These are phyloP conservation scores for Elephas maximus DNA, from an alignment of 2,113 vertebrate genomes.

Conservation along the genomic window DNA sequence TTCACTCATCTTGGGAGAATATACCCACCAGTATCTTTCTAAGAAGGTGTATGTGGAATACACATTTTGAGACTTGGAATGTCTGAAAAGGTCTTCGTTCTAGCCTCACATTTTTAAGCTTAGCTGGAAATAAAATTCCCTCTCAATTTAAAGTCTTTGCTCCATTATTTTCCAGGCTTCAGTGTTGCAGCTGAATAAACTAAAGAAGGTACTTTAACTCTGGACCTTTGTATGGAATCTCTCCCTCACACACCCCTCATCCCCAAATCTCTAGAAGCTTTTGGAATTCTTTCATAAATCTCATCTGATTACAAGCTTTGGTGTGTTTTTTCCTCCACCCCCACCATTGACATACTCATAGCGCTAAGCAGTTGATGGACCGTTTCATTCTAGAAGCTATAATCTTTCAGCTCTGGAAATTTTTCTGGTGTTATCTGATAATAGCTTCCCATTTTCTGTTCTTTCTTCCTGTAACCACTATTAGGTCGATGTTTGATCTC, in stretches of 20 bases:
- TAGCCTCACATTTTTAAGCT: neutral
- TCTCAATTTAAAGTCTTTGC: neutral
- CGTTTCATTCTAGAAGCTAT: conserved; percentile 9
- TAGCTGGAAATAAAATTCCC: neutral
- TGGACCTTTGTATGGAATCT: neutral
- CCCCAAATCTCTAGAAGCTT: neutral
- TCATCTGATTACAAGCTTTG: neutral
- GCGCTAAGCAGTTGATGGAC: neutral
- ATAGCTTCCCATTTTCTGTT: neutral
- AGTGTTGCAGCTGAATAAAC: neutral
- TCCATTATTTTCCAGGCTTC: neutral
- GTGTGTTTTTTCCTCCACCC: neutral
- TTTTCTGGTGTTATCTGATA: neutral
- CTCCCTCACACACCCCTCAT: neutral
- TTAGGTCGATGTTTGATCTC: neutral
- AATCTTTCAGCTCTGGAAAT: neutral
- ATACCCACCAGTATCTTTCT: neutral
- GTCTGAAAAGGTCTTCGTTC: neutral
- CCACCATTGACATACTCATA: neutral
- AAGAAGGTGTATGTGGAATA: neutral
- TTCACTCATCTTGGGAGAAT: neutral
- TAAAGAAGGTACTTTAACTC: neutral
- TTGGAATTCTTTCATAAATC: neutral
- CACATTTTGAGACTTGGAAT: neutral
- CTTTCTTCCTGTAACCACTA: neutral